These are phyloP conservation scores for Cosmorhoe ocellata DNA, from an alignment of 2,888 invertebrate species.

Conservation along the genomic window DNA sequence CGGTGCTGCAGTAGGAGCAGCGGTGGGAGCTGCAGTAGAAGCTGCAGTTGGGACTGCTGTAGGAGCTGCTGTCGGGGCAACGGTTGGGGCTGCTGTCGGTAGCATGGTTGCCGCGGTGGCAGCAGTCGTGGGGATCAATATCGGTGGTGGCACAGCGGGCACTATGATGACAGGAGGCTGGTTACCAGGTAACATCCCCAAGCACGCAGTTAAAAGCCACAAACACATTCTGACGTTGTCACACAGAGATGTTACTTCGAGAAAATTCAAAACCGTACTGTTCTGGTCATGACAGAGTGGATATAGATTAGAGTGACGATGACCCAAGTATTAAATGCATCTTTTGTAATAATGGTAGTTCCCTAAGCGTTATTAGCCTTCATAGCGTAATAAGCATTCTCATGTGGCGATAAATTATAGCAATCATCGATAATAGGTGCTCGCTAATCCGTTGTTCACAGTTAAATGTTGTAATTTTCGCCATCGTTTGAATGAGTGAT, in stretches of 20 bases:
- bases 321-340: conserved; percentile 66
- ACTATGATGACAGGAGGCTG: conserved; percentile 44
- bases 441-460: conserved; percentile 60
- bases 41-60: conserved; percentile 35
- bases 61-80: conserved; percentile 35
- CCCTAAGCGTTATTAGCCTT: conserved; percentile 77
- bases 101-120: conserved; percentile 33
- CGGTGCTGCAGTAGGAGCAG: conserved; percentile 30
- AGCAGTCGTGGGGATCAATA: conserved; percentile 57
- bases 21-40: conserved; percentile 36
- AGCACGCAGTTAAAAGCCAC: conserved; percentile 76
- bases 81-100: conserved; percentile 25
- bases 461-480: conserved; percentile 52
- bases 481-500: conserved; percentile 42
- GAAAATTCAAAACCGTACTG: conserved; percentile 17
- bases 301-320: conserved; percentile 36
- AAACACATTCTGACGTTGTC: conserved; percentile 63
- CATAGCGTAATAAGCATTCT: conserved; percentile 73
- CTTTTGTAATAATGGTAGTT: conserved; percentile 71
- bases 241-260: conserved; percentile 20
- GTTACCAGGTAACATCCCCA: conserved; percentile 66
- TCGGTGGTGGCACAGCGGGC: conserved; percentile 68
- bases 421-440: conserved; percentile 72
- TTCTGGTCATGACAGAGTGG: conserved; percentile 9
- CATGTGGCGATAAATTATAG: conserved; percentile 73